Evolutionary conservation across 2,888 invertebrate species (phyloP).

Genomic region (Toxonevra muliebris): DNA sequence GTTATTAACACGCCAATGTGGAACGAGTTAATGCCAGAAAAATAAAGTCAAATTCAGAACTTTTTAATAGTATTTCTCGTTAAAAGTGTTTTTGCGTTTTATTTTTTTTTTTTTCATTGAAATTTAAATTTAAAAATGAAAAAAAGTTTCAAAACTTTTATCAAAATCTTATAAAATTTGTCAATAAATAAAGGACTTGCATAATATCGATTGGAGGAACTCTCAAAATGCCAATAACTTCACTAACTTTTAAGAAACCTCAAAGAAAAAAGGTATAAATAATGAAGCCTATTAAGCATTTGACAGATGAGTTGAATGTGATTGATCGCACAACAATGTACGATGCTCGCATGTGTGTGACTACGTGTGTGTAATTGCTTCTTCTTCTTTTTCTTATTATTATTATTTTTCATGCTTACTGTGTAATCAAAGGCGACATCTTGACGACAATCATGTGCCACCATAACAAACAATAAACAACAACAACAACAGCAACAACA

Average conservation of each 20-base stretch:
- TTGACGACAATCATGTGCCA: slow-evolving; percentile 44
- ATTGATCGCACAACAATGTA: slow-evolving; percentile 42
- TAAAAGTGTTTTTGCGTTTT: no score
- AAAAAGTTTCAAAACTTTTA: background rate
- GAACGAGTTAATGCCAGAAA: no score
- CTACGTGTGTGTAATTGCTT: slow-evolving; percentile 5
- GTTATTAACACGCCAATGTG: no score
- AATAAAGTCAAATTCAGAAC: no score
- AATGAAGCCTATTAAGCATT: slow-evolving; percentile 47
- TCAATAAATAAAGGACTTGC: slow-evolving; percentile 16
- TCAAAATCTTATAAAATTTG: slow-evolving; percentile 25
- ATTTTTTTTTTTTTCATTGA: no score
- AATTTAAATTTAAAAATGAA: no score
- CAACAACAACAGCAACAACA: slow-evolving; percentile 30
- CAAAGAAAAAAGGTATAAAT: slow-evolving; percentile 38
- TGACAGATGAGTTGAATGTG: slow-evolving; percentile 48
- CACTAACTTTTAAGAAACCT: slow-evolving; percentile 14
- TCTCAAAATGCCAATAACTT: slow-evolving; percentile 3
- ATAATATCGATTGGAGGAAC: slow-evolving; percentile 15
- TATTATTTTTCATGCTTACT: slow-evolving; percentile 11
- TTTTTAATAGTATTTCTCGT: no score
- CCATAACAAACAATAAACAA: slow-evolving; percentile 10
- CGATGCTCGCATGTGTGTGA: slow-evolving; percentile 8
- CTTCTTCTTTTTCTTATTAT: background rate
- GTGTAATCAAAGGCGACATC: slow-evolving; percentile 41